Evolutionary conservation across 23 tunicate genomes (phyloP), one percentile per base, ranked within the genome.

Genomic region (Diplosoma virens): DNA sequence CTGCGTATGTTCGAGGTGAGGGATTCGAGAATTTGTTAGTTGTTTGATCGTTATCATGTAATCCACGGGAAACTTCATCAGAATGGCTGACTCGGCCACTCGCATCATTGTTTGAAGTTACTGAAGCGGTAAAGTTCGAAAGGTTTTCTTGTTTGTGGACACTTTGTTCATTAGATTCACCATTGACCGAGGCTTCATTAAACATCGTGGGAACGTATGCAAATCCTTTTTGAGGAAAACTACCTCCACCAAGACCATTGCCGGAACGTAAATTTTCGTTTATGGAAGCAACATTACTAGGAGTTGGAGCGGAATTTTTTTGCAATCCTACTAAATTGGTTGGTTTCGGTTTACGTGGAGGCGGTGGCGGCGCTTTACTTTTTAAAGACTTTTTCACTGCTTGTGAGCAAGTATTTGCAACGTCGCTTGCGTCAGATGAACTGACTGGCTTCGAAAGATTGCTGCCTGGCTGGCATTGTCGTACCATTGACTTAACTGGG

Each of bases 241-340:
- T 81, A 3, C 94, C 94, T 3, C 94, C 94, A 0, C 94, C 94
- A 4, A 81, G 37, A 28, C 94, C 94, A 58, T 63, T 73, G 18
- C 83, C 80, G 16, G 80, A 23, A 2, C 61, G 16, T 5, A 48
- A 27, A 27, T 23, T 72, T 20, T 25, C 61, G 54, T 64, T 64
- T 30, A 36, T 7, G 37, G 34, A 25, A 3, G 75, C 3, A 4
- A 3, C 6, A 23, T 25, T 47, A 34, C 28, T 34, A 11, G 50
- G 50, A n/a, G 35, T 67, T 2, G 74, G 52, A 7, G 74, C 2
- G 7, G 26, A 34, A n/a, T n/a, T n/a, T n/a, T n/a, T n/a, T n/a
- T n/a, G n/a, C n/a, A n/a, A n/a, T n/a, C n/a, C n/a, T 27, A 14
- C 18, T 27, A 29, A 16, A 61, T 7, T 11, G 24, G 74, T 34